Conservation (phyloP, 1,140 invertebrate species). For the Forficula auricularia region DNA sequence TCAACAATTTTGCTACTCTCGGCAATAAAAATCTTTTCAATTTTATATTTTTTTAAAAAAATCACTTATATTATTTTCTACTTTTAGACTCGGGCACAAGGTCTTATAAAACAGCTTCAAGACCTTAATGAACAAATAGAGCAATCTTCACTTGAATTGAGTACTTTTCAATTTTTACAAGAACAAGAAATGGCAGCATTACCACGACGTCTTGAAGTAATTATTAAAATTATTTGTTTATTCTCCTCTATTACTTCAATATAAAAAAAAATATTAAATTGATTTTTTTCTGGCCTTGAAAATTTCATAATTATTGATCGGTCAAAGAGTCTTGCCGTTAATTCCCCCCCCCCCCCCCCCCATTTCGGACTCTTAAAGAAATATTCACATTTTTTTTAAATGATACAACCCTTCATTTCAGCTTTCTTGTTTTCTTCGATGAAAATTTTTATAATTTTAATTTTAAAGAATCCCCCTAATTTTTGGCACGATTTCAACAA, state of each 20-base stretch:
- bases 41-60: too few species aligned
- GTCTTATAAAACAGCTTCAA: constrained; percentile 74
- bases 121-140: constrained; percentile 82
- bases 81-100: constrained; percentile 54
- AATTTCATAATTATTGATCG: not conserved
- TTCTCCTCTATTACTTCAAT: too few species aligned
- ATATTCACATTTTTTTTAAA: not conserved
- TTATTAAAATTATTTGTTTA: constrained; percentile 1
- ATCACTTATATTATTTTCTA: constrained; percentile 12
- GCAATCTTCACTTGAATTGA: constrained; percentile 69
- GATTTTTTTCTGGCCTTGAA: not conserved
- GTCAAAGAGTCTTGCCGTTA: not conserved
- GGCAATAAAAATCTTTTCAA: too few species aligned
- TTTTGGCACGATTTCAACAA: too few species aligned
- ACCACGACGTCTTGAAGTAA: constrained; percentile 66
- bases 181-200: constrained; percentile 82
- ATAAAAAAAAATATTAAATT: not conserved
- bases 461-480: too few species aligned
- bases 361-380: not conserved
- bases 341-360: too few species aligned
- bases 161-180: constrained; percentile 81
- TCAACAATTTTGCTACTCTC: too few species aligned
- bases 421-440: too few species aligned
- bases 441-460: too few species aligned
- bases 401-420: too few species aligned